Percentiles rank a stretch among this genome's conserved stretches.
Evolutionary conservation across 2,797 vertebrate species (phyloP).

Genomic region (Phrynocephalus vlangalii): DNA sequence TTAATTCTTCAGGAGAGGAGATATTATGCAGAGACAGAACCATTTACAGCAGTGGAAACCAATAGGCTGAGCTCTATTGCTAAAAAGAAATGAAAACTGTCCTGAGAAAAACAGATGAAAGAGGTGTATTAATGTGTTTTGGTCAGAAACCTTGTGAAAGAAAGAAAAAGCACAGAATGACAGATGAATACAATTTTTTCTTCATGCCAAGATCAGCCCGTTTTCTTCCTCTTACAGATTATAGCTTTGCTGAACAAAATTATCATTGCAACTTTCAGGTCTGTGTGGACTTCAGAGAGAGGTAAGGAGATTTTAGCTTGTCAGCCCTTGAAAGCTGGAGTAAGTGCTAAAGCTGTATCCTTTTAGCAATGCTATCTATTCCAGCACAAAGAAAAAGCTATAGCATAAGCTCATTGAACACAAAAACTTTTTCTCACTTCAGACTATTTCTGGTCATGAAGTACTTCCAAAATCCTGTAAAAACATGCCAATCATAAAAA

Average conservation of each 20-base stretch:
- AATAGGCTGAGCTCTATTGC: background rate
- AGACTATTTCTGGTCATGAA: background rate
- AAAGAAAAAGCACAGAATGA: background rate
- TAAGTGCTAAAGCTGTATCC: background rate
- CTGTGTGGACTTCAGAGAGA: background rate
- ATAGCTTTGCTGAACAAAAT: background rate
- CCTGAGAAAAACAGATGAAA: background rate
- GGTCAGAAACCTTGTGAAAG: background rate
- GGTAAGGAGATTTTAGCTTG: background rate
- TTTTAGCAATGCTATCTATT: no score
- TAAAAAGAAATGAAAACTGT: background rate
- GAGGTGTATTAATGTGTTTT: background rate
- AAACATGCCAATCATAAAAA: background rate
- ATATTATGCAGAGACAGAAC: background rate
- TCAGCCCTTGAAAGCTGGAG: background rate
- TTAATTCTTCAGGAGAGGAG: conserved; percentile 5
- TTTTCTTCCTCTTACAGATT: background rate
- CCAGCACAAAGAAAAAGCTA: background rate
- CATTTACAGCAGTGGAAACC: background rate
- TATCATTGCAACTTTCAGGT: background rate
- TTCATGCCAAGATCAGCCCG: no score
- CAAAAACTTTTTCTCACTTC: background rate
- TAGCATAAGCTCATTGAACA: no score
- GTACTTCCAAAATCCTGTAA: background rate
- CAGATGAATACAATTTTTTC: background rate